Conservation (phyloP, 30 jellyfish, hydroid and myxozoan genomes). For the Cassiopea xamachana region DNA sequence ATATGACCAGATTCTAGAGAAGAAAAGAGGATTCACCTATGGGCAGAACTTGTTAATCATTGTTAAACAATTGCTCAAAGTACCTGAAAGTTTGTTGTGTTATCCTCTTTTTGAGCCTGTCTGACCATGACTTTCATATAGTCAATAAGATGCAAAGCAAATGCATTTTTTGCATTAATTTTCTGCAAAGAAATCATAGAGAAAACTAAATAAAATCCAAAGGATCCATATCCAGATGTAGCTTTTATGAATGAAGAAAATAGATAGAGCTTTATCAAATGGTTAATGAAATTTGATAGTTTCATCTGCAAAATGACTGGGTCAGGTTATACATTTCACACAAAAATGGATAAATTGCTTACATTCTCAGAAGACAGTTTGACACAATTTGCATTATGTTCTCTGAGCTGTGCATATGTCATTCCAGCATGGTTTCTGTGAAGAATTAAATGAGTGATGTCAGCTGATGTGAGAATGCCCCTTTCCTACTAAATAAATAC, state of each 20-base stretch:
- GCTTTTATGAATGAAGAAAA: no score
- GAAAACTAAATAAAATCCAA: background rate
- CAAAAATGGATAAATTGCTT: constrained; percentile 8
- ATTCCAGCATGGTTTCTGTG: constrained; percentile 76
- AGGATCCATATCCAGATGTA: background rate
- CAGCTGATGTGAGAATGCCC: background rate
- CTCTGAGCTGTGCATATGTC: constrained; percentile 94
- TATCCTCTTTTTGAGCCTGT: constrained; percentile 79
- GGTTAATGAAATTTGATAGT: no score
- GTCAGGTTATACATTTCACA: no score
- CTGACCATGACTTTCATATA: constrained; percentile 88
- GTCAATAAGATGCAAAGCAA: constrained; percentile 96
- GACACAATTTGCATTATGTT: constrained; percentile 93
- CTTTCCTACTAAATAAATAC: background rate
- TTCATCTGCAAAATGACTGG: no score
- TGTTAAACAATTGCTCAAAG: no score
- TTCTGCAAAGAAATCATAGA: constrained; percentile 49
- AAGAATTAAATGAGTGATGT: background rate
- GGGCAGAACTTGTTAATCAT: no score
- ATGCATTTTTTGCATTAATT: constrained; percentile 95
- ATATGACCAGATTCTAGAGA: no score
- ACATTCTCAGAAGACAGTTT: constrained; percentile 98
- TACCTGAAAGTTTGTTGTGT: constrained; percentile 90
- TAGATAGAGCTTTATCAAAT: no score
- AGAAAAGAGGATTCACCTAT: no score